A percentile compares a stretch with the other conserved stretches of the same genome.
Conservation (phyloP, 1,140 invertebrate genomes). For the Augochlora pura region DNA sequence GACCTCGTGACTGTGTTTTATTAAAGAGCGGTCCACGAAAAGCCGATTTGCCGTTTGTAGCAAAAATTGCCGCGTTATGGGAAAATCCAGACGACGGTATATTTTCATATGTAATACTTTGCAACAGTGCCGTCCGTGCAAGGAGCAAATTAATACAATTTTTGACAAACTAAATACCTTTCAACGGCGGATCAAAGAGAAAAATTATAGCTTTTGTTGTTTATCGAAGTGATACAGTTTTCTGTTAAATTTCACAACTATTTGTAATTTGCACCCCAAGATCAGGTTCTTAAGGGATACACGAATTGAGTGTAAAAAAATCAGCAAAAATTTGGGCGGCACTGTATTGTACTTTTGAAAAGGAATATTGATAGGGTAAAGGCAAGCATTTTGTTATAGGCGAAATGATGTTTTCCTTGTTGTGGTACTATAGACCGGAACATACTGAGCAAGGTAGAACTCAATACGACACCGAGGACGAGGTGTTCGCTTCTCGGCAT, state of each 20-base stretch:
- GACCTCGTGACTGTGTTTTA: conserved; percentile 93
- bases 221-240: background rate
- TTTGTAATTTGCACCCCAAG: background rate
- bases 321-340: background rate
- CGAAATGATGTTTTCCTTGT: conserved; percentile 97
- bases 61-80: conserved; percentile 96
- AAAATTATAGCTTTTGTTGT: background rate
- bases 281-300: background rate
- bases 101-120: conserved; percentile 27
- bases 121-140: background rate
- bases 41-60: conserved; percentile 95
- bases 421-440: conserved; percentile 99
- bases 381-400: conserved; percentile 80
- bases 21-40: conserved; percentile 90
- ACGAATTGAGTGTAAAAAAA: background rate
- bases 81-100: conserved; percentile 95
- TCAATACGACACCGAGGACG: conserved; percentile 89
- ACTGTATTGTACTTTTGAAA: background rate
- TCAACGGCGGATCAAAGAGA: background rate
- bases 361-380: background rate
- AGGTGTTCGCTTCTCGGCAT: conserved; percentile 97
- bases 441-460: conserved; percentile 94
- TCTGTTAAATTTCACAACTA: background rate
- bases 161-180: background rate
- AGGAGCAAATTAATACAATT: background rate